Evolutionary conservation across 1,140 invertebrate species (phyloP).

Genomic region (Eupeodes corollae): DNA sequence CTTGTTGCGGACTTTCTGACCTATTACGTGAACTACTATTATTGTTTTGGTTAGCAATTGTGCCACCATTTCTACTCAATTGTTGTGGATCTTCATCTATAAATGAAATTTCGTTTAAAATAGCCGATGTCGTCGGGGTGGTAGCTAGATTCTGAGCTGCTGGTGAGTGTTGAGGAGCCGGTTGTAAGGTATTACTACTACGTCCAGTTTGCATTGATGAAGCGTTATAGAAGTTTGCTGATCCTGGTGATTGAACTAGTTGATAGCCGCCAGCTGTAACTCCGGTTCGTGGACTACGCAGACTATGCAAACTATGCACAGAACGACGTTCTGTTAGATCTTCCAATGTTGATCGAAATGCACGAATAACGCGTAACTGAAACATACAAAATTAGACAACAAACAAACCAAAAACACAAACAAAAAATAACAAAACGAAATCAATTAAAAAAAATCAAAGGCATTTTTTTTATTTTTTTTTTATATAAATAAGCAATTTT

Average conservation of each 20-base stretch:
- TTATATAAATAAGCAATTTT: no score
- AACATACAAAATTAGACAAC: conserved; percentile 56
- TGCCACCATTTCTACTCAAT: neutral
- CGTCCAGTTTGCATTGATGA: no score
- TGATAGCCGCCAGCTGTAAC: conserved; percentile 11
- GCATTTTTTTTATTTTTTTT: no score
- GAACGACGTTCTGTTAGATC: conserved; percentile 97
- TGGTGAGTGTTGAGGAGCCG: conserved; percentile 5
- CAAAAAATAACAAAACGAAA: conserved; percentile 2
- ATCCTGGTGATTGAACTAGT: conserved; percentile 19
- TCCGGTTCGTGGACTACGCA: conserved; percentile 71
- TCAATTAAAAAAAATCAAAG: neutral
- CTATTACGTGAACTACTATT: neutral
- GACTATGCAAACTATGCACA: conserved; percentile 93
- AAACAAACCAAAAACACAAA: conserved; percentile 25
- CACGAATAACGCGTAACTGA: conserved; percentile 99
- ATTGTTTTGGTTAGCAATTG: neutral
- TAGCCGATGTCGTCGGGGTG: conserved; percentile 6
- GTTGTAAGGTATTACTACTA: neutral
- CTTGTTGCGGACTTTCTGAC: neutral
- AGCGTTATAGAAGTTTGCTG: no score
- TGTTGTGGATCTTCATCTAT: conserved; percentile 71
- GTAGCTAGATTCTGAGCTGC: conserved; percentile 12
- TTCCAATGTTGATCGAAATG: conserved; percentile 99
- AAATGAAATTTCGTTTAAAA: conserved; percentile 76